Evolutionary conservation across 2,113 vertebrate genomes (phyloP).

Genomic region (Phyllopteryx taeniolatus): DNA sequence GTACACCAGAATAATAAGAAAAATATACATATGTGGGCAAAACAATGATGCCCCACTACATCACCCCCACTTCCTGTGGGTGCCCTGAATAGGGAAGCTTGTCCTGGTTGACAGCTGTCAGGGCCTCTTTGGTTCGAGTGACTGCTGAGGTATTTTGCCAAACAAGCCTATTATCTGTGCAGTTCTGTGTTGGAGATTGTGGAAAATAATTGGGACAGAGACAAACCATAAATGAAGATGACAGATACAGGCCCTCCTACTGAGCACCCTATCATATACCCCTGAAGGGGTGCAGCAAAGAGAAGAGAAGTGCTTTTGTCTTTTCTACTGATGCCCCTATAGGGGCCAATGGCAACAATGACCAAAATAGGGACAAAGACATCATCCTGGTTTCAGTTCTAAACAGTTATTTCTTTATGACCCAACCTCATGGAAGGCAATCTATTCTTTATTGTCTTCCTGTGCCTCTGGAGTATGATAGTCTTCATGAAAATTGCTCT

Average conservation of each 20-base stretch:
- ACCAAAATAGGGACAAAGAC: constrained; percentile 1
- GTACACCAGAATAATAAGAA: constrained; percentile 26
- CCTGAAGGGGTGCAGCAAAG: constrained; percentile 26
- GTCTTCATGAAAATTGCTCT: too few relatives aligned
- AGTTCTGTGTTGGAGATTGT: constrained; percentile 17
- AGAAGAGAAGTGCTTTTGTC: constrained; percentile 11
- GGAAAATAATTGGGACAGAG: constrained; percentile 64
- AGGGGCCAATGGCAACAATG: constrained; percentile 12
- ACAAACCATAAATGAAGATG: constrained; percentile 61
- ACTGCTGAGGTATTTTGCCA: constrained; percentile 60
- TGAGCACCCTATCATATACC: constrained; percentile 36
- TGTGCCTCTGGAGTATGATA: neutral
- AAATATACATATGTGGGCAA: neutral
- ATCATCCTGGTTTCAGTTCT: constrained; percentile 17
- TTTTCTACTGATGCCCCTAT: constrained; percentile 1
- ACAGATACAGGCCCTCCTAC: constrained; percentile 60
- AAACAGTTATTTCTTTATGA: neutral
- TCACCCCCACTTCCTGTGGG: constrained; percentile 4
- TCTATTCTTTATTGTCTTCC: neutral
- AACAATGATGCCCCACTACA: neutral
- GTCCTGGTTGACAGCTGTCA: constrained; percentile 74
- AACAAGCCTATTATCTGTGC: constrained; percentile 60
- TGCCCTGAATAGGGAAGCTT: constrained; percentile 38
- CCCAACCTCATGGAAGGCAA: neutral
- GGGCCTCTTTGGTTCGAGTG: constrained; percentile 55